Conservation (phyloP, 2,888 invertebrate genomes). For the Meta bourneti region DNA sequence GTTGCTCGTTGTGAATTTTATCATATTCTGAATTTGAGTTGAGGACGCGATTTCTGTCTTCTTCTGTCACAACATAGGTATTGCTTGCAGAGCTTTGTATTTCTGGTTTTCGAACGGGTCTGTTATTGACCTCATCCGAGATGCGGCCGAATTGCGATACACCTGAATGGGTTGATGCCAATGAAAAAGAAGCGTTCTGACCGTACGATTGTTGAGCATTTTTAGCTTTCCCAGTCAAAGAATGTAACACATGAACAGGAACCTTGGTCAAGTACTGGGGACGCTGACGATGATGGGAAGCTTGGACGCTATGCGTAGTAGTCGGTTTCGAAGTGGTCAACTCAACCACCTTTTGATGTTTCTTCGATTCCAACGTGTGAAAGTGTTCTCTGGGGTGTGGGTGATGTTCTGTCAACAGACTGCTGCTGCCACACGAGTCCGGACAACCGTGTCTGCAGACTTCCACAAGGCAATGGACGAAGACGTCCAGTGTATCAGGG, state of each 20-base stretch:
- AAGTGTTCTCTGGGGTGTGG: constrained; percentile 1
- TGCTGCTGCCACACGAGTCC: constrained; percentile 57
- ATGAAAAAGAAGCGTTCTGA: neutral
- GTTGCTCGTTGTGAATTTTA: neutral
- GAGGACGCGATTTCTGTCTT: neutral
- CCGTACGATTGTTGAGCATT: neutral
- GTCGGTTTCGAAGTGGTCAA: constrained; percentile 26
- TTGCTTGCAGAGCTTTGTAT: constrained; percentile 15
- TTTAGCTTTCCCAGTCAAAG: neutral
- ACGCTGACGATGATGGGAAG: neutral
- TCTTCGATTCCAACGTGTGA: constrained; percentile 51
- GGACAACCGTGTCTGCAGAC: constrained; percentile 96
- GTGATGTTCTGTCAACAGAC: neutral
- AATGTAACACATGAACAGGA: constrained; percentile 41
- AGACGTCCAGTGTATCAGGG: constrained; percentile 94
- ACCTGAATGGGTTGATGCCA: neutral
- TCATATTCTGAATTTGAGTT: neutral
- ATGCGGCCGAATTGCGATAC: neutral
- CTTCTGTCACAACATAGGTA: constrained; percentile 12
- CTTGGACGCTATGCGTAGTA: neutral
- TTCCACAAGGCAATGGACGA: constrained; percentile 95
- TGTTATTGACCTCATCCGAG: neutral
- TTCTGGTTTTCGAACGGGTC: constrained; percentile 1
- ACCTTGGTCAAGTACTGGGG: constrained; percentile 46
- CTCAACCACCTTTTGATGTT: constrained; percentile 42